Evolutionary conservation across 2,797 vertebrate genomes (phyloP).

Genomic region (Dromococcyx pavoninus): DNA sequence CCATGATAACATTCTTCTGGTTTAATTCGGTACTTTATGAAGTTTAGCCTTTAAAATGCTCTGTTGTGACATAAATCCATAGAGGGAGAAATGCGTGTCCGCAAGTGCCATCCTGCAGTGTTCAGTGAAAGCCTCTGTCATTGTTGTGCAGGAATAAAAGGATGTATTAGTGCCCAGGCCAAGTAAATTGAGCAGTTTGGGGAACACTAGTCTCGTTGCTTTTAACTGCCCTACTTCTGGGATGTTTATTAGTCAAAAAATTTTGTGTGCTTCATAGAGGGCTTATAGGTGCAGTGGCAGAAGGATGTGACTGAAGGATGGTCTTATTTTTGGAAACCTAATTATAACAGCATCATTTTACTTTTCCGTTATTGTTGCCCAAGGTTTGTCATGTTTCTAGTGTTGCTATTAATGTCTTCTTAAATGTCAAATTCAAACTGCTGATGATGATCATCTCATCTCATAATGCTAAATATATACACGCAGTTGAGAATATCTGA

Average conservation of each 20-base stretch:
- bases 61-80: not conserved
- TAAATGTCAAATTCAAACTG: constrained; percentile 47
- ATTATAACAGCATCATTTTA: not conserved
- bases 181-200: not conserved
- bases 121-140: not conserved
- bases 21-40: not conserved
- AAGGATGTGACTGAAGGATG: not conserved
- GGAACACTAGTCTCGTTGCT: not conserved
- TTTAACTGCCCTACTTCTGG: not conserved
- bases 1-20: accelerated
- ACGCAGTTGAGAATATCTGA: not conserved
- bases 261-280: not conserved
- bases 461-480: constrained; percentile 39
- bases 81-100: accelerated
- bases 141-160: not conserved
- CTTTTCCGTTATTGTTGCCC: constrained; percentile 27
- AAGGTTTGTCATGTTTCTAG: constrained; percentile 11
- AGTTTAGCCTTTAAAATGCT: not conserved
- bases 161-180: not conserved
- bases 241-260: not conserved
- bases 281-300: not conserved
- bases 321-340: constrained; percentile 17
- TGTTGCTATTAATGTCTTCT: constrained; percentile 38
- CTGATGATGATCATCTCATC: constrained; percentile 51
- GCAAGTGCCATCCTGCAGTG: accelerated